Conservation (phyloP, 2,797 vertebrate species). For the Phalloptychus januarius region DNA sequence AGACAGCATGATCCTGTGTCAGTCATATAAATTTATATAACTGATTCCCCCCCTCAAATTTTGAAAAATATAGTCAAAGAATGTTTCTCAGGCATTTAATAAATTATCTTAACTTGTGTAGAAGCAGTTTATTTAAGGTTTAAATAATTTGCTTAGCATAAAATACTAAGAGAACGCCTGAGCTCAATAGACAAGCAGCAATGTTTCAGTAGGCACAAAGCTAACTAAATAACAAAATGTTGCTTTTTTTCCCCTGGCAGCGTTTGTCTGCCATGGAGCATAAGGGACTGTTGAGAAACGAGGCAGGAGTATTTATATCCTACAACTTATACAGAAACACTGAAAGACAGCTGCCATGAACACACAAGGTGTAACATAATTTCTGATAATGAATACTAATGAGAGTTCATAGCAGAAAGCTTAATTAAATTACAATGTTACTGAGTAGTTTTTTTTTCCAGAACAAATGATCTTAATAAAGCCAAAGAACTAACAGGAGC, state of each 20-base stretch:
- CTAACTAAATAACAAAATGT: background rate
- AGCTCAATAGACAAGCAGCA: background rate
- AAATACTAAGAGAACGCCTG: background rate
- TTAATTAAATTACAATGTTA: background rate
- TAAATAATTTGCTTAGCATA: too few relatives aligned
- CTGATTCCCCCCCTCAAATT: fast-evolving
- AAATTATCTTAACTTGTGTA: background rate
- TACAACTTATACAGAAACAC: background rate
- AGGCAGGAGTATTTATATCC: background rate
- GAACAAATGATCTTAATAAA: background rate
- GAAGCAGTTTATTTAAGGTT: background rate
- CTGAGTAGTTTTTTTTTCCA: background rate
- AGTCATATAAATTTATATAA: background rate
- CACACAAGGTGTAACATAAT: background rate
- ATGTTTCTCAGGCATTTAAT: background rate
- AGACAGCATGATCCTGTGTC: background rate
- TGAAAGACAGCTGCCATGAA: background rate
- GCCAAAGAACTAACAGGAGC: background rate
- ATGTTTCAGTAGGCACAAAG: background rate
- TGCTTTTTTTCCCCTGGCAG: background rate
- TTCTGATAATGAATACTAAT: background rate
- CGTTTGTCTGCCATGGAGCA: background rate
- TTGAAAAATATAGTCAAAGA: background rate
- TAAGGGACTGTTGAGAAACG: background rate
- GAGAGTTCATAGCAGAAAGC: background rate